These are phyloP conservation scores for Percopsis transmontana DNA, from an alignment of 2,113 vertebrate species.

Conservation along the genomic window DNA sequence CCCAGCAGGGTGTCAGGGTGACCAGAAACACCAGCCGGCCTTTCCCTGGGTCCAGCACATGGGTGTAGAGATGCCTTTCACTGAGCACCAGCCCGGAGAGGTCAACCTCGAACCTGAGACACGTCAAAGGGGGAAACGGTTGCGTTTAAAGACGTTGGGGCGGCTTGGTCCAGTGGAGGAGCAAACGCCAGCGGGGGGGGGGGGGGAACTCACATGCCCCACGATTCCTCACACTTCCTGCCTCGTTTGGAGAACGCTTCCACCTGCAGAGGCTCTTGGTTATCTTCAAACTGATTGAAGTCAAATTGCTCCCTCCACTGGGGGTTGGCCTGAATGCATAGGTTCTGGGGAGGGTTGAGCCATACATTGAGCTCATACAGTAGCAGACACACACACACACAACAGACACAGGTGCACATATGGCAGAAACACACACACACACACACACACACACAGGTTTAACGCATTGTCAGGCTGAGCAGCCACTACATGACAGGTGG, in stretches of 20 bases:
- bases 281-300: constrained; percentile 96
- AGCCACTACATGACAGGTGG: constrained; percentile 67
- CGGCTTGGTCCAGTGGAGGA: constrained; percentile 11
- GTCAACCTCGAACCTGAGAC: constrained; percentile 87
- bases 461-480: constrained; percentile 61
- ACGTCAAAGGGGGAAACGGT: constrained; percentile 14
- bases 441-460: constrained; percentile 25
- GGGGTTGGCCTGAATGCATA: constrained; percentile 93
- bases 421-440: constrained; percentile 2
- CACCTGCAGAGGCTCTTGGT: constrained; percentile 90
- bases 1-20: constrained; percentile 81
- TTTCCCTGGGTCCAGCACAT: constrained; percentile 69
- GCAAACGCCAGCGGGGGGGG: constrained; percentile 17
- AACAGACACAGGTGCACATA: not conserved
- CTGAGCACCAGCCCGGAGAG: constrained; percentile 77
- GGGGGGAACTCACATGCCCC: constrained; percentile 87
- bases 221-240: constrained; percentile 88
- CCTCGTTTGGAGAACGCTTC: constrained; percentile 90
- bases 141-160: constrained; percentile 33
- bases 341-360: constrained; percentile 82
- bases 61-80: constrained; percentile 83
- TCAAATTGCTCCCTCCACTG: constrained; percentile 98
- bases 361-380: constrained; percentile 46
- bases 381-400: constrained; percentile 28
- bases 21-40: constrained; percentile 86